A percentile compares a stretch with the other conserved stretches of the same genome.
Conservation (phyloP, 2,888 invertebrate genomes). For the Limnephilus rhombicus region DNA sequence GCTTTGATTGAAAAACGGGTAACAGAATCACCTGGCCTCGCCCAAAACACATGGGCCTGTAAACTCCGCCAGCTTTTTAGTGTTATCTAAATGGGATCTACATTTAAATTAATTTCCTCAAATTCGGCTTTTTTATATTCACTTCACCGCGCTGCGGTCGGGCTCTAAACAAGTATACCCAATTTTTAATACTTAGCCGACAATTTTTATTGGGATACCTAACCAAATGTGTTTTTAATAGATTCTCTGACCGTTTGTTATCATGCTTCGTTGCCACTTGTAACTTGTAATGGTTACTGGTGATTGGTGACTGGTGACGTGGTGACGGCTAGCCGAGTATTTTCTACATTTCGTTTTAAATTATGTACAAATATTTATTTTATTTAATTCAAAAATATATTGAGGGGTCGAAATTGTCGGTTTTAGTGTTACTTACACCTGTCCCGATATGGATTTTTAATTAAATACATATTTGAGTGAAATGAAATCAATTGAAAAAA, state of each 20-base stretch:
- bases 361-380: not conserved
- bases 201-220: constrained; percentile 12
- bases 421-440: not conserved
- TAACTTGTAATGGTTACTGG: not conserved
- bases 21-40: constrained; percentile 39
- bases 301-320: too few relatives aligned
- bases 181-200: not conserved
- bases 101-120: constrained; percentile 65
- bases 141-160: constrained; percentile 37
- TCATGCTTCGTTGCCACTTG: not conserved
- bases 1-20: constrained; percentile 6
- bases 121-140: constrained; percentile 62
- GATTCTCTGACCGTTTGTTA: constrained; percentile 2
- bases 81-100: constrained; percentile 66
- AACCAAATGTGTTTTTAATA: constrained; percentile 10
- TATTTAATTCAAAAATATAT: too few relatives aligned
- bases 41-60: constrained; percentile 55
- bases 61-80: constrained; percentile 65
- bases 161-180: not conserved
- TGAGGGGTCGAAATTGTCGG: not conserved
- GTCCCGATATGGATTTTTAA: not conserved
- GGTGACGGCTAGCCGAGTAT: not conserved
- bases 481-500: too few relatives aligned
- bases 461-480: too few relatives aligned
- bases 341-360: not conserved